A percentile compares a stretch with the other conserved stretches of the same genome.
Conservation (phyloP, 2,113 vertebrate species). For the Tetraodon nigroviridis region DNA sequence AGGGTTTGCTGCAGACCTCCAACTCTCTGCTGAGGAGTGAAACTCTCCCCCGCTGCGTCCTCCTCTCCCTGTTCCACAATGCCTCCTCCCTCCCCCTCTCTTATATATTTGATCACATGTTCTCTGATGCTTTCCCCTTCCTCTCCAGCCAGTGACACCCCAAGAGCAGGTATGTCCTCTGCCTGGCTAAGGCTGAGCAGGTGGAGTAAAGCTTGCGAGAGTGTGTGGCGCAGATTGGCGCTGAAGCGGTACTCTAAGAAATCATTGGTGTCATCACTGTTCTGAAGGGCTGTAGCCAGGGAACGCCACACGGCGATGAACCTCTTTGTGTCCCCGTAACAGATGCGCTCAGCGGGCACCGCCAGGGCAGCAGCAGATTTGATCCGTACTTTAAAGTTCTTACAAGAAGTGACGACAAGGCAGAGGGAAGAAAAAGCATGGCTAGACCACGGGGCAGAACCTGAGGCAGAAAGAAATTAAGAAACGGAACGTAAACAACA, state of each 20-base stretch:
- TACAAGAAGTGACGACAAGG: conserved; percentile 86
- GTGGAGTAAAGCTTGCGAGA: conserved; percentile 86
- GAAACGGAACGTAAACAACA: background rate
- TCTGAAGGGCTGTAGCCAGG: conserved; percentile 82
- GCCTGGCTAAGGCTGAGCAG: conserved; percentile 75
- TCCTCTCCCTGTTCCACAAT: conserved; percentile 44
- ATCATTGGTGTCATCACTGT: conserved; percentile 86
- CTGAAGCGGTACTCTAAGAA: conserved; percentile 95
- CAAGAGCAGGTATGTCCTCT: conserved; percentile 76
- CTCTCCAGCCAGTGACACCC: conserved; percentile 49
- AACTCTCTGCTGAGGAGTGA: conserved; percentile 63
- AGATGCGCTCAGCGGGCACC: conserved; percentile 71
- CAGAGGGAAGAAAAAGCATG: conserved; percentile 84
- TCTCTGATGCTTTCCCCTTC: conserved; percentile 62
- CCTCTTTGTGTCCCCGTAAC: conserved; percentile 78
- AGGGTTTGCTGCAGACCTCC: conserved; percentile 67
- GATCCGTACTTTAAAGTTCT: conserved; percentile 97
- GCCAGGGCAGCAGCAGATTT: conserved; percentile 89
- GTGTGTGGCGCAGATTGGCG: conserved; percentile 83
- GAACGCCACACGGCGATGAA: conserved; percentile 83
- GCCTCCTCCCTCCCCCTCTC: conserved; percentile 49
- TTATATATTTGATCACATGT: conserved; percentile 80
- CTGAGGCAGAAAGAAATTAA: conserved; percentile 62
- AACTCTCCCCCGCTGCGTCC: conserved; percentile 45
- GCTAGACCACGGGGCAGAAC: conserved; percentile 80